These are phyloP conservation scores for Artibeus lituratus DNA, from an alignment of 2,797 vertebrate genomes.

Conservation along the genomic window DNA sequence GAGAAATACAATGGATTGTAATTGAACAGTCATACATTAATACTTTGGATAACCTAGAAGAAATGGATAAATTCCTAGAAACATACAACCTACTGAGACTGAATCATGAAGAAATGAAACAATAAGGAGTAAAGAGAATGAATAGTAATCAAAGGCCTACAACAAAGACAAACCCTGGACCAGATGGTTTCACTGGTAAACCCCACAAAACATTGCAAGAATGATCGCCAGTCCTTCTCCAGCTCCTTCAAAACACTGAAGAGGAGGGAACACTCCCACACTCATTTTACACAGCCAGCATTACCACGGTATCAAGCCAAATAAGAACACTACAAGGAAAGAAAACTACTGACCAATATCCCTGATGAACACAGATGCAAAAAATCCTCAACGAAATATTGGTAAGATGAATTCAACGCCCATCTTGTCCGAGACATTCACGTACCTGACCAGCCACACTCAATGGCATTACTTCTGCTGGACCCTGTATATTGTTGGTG, in stretches of 20 bases:
- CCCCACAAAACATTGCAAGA: neutral
- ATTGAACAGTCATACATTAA: neutral
- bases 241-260: neutral
- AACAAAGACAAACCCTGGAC: neutral
- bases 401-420: neutral
- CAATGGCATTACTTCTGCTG: too few species aligned
- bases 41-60: neutral
- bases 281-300: neutral
- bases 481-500: neutral
- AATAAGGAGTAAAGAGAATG: neutral
- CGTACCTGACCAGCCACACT: too few species aligned
- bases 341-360: neutral
- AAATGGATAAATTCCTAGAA: neutral
- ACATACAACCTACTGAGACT: neutral
- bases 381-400: neutral
- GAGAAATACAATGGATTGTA: neutral
- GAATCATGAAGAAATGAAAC: neutral
- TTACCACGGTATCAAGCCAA: neutral
- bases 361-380: neutral
- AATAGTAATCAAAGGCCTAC: neutral
- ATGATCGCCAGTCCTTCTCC: neutral
- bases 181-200: neutral
- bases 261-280: neutral
- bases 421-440: too few species aligned
- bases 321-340: neutral